These are phyloP conservation scores for Donacobius atricapilla DNA, from an alignment of 2,113 vertebrate genomes.

Conservation along the genomic window DNA sequence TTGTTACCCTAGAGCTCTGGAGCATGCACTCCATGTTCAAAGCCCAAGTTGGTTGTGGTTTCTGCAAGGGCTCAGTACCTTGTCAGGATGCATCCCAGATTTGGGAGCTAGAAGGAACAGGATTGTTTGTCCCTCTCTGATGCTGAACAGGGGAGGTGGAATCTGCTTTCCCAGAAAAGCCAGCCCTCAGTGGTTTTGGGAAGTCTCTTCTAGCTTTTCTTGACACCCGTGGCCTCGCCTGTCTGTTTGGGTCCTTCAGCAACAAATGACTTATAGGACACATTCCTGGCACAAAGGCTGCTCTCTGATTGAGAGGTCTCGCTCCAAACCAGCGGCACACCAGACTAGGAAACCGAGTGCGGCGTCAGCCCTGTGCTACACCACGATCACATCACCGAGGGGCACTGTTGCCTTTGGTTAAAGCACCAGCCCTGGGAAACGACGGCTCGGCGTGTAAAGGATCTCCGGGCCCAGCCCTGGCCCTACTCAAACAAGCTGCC, in stretches of 20 bases:
- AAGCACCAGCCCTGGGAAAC: background rate
- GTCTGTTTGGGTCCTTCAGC: background rate
- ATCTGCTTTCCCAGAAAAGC: background rate
- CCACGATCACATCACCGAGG: background rate
- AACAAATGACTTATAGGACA: accelerated
- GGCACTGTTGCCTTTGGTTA: slow-evolving; percentile 24
- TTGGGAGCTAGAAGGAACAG: background rate
- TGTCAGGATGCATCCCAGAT: background rate
- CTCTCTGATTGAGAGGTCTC: background rate
- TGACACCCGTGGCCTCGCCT: background rate
- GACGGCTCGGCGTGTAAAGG: background rate
- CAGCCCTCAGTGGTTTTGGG: background rate
- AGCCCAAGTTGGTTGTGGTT: background rate
- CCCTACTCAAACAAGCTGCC: background rate
- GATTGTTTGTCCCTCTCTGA: accelerated
- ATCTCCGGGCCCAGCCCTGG: background rate
- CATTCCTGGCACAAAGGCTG: background rate
- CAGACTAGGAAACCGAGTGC: accelerated
- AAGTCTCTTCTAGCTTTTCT: background rate
- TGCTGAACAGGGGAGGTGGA: background rate
- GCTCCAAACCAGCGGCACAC: accelerated
- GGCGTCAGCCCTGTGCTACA: background rate
- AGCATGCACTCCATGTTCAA: background rate
- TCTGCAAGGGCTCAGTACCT: background rate
- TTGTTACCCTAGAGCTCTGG: background rate